Evolutionary conservation across 2,888 invertebrate genomes (phyloP).

Genomic region (Smittia sp.): DNA sequence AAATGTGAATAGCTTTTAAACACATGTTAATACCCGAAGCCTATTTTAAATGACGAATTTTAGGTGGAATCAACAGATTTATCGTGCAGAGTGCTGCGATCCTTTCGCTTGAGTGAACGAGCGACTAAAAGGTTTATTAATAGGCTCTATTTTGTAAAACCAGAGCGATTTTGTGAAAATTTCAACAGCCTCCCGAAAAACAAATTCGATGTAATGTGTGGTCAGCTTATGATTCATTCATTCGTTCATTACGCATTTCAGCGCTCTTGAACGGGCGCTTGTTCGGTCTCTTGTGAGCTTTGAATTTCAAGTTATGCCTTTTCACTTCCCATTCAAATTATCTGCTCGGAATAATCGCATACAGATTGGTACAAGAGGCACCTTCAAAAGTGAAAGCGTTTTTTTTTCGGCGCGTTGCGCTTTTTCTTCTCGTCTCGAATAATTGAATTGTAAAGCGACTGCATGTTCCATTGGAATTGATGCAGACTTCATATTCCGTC

Average conservation of each 20-base stretch:
- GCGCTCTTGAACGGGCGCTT: background rate
- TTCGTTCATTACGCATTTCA: background rate
- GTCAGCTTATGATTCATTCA: conserved; percentile 9
- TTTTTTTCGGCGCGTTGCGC: background rate
- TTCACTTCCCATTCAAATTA: background rate
- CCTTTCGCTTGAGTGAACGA: background rate
- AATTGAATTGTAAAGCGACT: background rate
- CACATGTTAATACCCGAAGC: conserved; percentile 22
- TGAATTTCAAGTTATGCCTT: background rate
- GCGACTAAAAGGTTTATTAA: background rate
- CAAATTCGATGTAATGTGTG: background rate
- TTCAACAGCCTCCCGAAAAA: conserved; percentile 4
- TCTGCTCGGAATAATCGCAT: background rate
- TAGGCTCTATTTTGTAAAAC: background rate
- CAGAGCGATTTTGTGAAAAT: background rate
- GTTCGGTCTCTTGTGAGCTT: background rate
- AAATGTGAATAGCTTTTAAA: conserved; percentile 29
- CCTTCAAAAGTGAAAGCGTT: conserved; percentile 13
- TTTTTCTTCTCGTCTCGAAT: background rate
- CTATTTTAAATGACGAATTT: conserved; percentile 1
- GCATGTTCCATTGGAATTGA: conserved; percentile 1
- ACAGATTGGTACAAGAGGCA: background rate
- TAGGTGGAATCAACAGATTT: background rate
- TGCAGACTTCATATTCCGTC: background rate
- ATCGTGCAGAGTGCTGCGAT: too few relatives aligned